phyloP scores from a whole-genome alignment of 2,113 vertebrate species.

The Pipa parva region DNA sequence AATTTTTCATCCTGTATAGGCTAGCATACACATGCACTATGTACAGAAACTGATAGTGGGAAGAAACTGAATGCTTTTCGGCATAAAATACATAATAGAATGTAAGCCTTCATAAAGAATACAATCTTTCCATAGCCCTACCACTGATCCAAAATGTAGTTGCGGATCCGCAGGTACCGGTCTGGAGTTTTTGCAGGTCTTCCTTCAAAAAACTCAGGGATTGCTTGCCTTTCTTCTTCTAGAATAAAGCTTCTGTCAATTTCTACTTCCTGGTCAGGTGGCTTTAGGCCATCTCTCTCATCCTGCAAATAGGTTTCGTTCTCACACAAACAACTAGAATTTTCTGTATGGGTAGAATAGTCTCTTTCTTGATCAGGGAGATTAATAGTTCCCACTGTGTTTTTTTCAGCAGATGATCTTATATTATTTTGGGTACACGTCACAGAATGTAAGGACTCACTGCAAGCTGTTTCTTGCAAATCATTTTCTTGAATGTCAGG shows the following conservation, averaged over 20 bases:
- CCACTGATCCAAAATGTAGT: slow-evolving; percentile 97
- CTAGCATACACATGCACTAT: no score
- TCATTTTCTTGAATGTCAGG: not conserved
- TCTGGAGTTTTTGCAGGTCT: slow-evolving; percentile 93
- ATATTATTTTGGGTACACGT: not conserved
- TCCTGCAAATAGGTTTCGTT: slow-evolving; percentile 59
- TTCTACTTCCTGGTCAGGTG: slow-evolving; percentile 83
- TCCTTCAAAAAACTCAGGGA: slow-evolving; percentile 95
- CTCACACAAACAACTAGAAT: slow-evolving; percentile 53
- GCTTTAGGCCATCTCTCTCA: slow-evolving; percentile 79
- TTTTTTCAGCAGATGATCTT: not conserved
- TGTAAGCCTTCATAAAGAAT: no score
- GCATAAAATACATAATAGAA: no score
- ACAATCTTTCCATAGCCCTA: slow-evolving; percentile 61
- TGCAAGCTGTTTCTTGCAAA: not conserved
- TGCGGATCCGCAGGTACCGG: slow-evolving; percentile 93
- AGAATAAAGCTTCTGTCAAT: slow-evolving; percentile 74
- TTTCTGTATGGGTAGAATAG: slow-evolving; percentile 33
- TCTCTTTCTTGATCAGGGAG: slow-evolving; percentile 42
- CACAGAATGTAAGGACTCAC: not conserved
- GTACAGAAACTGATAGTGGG: no score
- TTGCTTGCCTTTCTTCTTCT: slow-evolving; percentile 94
- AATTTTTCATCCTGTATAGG: no score
- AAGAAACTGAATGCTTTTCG: no score
- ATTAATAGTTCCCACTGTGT: not conserved